A percentile compares a stretch with the other conserved stretches of the same genome.
Conservation (phyloP, 2,888 invertebrate genomes). For the Nemotelus nigrinus region DNA sequence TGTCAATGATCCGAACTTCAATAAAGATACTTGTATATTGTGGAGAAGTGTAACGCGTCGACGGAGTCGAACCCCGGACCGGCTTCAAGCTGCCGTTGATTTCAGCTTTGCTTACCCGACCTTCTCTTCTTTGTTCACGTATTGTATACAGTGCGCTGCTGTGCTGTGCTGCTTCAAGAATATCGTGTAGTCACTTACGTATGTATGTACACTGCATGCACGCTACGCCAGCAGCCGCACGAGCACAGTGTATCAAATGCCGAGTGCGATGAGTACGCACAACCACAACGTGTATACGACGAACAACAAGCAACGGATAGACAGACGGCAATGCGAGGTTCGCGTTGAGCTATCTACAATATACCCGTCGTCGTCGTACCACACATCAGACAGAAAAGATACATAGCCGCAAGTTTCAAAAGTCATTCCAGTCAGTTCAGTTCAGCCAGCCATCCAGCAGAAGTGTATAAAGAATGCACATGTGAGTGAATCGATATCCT, state of each 20-base stretch:
- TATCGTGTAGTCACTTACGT: slow-evolving; percentile 12
- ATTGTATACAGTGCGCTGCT: neutral
- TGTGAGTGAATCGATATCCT: too few species aligned
- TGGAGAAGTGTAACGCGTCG: slow-evolving; percentile 21
- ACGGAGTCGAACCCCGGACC: slow-evolving; percentile 3
- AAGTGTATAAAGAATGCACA: too few species aligned
- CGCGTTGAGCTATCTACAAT: too few species aligned
- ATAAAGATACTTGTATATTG: slow-evolving; percentile 32
- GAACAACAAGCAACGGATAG: slow-evolving; percentile 14
- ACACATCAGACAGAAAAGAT: too few species aligned
- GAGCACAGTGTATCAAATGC: neutral
- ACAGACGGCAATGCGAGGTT: neutral
- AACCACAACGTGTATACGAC: slow-evolving; percentile 26
- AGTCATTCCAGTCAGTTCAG: too few species aligned
- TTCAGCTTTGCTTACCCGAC: neutral
- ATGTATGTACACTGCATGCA: neutral
- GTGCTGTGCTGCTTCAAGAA: neutral
- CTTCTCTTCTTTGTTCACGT: slow-evolving; percentile 38
- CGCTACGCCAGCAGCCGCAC: neutral
- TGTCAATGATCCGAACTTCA: slow-evolving; percentile 40
- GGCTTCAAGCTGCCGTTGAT: slow-evolving; percentile 18
- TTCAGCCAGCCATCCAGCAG: too few species aligned
- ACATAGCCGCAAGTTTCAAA: too few species aligned
- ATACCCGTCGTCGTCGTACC: neutral
- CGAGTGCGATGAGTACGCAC: slow-evolving; percentile 27